A percentile compares a stretch with the other conserved stretches of the same genome.
Conservation (phyloP, 2,888 invertebrate genomes). For the Tiphia femorata region DNA sequence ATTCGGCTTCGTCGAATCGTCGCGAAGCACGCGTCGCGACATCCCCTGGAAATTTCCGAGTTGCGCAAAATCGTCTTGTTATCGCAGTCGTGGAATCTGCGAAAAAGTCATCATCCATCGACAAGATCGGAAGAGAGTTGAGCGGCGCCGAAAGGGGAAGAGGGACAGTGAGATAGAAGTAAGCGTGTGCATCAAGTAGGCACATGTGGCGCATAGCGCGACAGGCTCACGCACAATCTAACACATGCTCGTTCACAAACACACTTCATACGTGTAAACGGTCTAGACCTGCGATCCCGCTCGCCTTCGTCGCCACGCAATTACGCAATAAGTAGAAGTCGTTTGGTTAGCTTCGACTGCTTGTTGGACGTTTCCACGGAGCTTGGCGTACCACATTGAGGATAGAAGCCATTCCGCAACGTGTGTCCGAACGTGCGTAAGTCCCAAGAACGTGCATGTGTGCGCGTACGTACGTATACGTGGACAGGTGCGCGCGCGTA, state of each 20-base stretch:
- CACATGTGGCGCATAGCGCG: too few species aligned
- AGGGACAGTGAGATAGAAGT: too few species aligned
- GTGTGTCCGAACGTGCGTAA: neutral
- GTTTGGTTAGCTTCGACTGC: slow-evolving; percentile 56
- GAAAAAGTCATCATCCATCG: too few species aligned
- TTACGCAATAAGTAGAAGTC: slow-evolving; percentile 66
- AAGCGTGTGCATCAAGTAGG: too few species aligned
- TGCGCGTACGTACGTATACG: neutral
- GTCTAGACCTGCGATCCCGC: slow-evolving; percentile 62
- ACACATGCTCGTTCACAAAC: neutral
- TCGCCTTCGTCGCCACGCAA: slow-evolving; percentile 64
- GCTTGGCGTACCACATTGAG: slow-evolving; percentile 22
- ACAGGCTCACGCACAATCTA: neutral
- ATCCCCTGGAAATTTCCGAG: too few species aligned
- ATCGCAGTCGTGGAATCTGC: too few species aligned
- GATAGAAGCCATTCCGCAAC: slow-evolving; percentile 25
- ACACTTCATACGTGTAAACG: slow-evolving; percentile 51
- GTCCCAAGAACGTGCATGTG: neutral
- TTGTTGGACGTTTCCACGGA: slow-evolving; percentile 45
- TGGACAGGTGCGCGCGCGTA: too few species aligned
- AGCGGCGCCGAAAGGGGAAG: too few species aligned
- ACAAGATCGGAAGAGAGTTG: too few species aligned
- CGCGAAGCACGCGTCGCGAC: too few species aligned
- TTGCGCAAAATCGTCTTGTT: too few species aligned
- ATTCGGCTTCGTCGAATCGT: too few species aligned